These are phyloP conservation scores for Drosophila navojoa DNA, from an alignment of 1,140 invertebrate species.

Conservation along the genomic window DNA sequence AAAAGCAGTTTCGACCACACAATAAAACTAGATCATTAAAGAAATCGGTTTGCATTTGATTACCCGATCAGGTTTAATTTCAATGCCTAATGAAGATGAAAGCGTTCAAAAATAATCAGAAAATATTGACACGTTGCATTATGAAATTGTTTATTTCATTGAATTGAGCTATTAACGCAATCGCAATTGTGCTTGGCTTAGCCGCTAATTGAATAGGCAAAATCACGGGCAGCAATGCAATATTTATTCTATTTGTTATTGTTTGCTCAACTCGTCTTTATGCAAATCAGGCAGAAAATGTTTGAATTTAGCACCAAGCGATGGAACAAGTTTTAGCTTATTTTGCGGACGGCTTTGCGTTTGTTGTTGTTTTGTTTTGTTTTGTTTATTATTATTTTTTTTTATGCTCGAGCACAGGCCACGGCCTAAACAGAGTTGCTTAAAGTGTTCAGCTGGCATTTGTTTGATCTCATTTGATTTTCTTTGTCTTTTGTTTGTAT, in stretches of 20 bases:
- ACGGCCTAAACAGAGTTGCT: conserved; percentile 19
- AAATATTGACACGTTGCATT: neutral
- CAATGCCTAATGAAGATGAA: neutral
- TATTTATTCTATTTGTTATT: conserved; percentile 44
- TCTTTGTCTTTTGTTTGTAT: conserved; percentile 17
- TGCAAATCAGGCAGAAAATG: conserved; percentile 37
- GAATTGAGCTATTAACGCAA: conserved; percentile 1
- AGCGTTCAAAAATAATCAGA: neutral
- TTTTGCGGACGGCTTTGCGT: conserved; percentile 26
- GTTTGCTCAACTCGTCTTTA: conserved; percentile 36
- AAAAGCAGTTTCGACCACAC: conserved; percentile 9
- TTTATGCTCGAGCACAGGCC: conserved; percentile 2
- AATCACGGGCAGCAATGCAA: conserved; percentile 21
- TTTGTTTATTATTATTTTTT: too few species aligned
- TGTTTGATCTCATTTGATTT: conserved; percentile 20
- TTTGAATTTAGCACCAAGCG: conserved; percentile 6
- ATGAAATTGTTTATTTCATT: neutral
- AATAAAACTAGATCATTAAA: conserved; percentile 42
- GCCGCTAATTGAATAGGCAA: conserved; percentile 54
- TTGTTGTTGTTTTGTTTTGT: neutral
- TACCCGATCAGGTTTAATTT: conserved; percentile 30
- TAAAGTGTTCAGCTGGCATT: conserved; percentile 19
- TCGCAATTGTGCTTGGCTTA: conserved; percentile 6
- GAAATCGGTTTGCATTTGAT: conserved; percentile 31
- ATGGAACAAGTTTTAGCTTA: conserved; percentile 48